Base-by-base conservation (phyloP, 2,113 vertebrate genomes). In the Bos javanicus region DNA sequence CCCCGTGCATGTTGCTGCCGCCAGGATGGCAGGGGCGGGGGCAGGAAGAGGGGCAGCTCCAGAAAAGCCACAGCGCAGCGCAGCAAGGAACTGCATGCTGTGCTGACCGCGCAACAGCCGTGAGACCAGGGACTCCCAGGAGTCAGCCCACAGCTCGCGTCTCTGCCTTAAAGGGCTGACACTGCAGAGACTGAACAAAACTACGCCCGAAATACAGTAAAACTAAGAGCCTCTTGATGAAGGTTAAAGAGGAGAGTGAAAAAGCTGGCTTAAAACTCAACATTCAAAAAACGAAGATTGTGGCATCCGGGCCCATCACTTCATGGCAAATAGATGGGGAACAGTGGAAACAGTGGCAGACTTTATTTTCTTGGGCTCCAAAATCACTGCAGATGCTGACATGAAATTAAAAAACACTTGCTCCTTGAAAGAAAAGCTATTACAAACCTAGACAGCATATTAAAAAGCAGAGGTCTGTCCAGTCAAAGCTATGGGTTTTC, bases 41-140 rank as follows among this genome's bases (percentile, higher is more conserved):
- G 16, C 82, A 39, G 4, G 54, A 84, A 3, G 76, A 46, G 7
- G 48, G 7, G 26, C 12, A 10, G 48, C 80, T 43, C n/a, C n/a
- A 8, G 50, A 25, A 2, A 54, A 52, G 39, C 50, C 52, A 0
- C 9, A 19, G 11, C 1, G 30, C 12, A 10, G 5, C 30, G 10
- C 5, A 10, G 86, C 30, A 10, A 36, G 2, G 67, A 25, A 5
- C 19, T 1, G 0, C 36, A 25, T 0, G 0, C 28, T 0, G 1
- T 1, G 7, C 52, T 4, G 71, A 5, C 28, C 0, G 6, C 2
- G 1, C 15, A 3, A 13, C 21, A 1, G 36, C 5, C 1, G 6
- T 14, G 60, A 16, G 21, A 8, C n/a, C 28, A 25, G 80, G 17
- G 3, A 5, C 10, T 6, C 12, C 26, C 48, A 6, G 7, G 5